Conservation (phyloP, 2,888 invertebrate species). For the Amitus sp. region DNA sequence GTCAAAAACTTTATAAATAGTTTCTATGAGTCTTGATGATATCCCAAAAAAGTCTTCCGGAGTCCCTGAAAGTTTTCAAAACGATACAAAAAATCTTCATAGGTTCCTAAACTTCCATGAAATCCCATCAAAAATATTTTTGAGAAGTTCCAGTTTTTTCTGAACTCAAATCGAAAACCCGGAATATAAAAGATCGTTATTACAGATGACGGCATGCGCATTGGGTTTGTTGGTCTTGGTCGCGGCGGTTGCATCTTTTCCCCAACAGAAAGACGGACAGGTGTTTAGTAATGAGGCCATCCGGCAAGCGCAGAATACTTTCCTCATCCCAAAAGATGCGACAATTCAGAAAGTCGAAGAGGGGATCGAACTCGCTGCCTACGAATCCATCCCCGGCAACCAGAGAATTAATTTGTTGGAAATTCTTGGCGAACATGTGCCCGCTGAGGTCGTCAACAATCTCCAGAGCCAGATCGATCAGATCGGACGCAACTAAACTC, state of each 20-base stretch:
- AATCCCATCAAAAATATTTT: no score
- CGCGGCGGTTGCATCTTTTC: conserved; percentile 69
- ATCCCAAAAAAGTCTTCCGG: no score
- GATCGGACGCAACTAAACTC: conserved; percentile 77
- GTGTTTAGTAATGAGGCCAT: conserved; percentile 88
- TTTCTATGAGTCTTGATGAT: no score
- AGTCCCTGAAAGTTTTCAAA: no score
- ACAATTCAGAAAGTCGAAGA: conserved; percentile 89
- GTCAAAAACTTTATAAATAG: no score
- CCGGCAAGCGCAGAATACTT: conserved; percentile 86
- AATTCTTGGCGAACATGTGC: conserved; percentile 86
- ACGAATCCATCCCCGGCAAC: conserved; percentile 87
- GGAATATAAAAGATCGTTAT: no score
- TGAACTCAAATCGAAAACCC: no score
- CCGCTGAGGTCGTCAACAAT: conserved; percentile 88
- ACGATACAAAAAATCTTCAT: no score
- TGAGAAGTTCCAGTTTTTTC: no score
- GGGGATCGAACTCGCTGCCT: conserved; percentile 86
- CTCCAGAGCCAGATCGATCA: conserved; percentile 86
- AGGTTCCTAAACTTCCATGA: no score
- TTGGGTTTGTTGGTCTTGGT: conserved; percentile 64
- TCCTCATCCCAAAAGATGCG: conserved; percentile 86
- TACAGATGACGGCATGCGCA: conserved; percentile 57
- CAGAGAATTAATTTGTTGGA: conserved; percentile 86
- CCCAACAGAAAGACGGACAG: conserved; percentile 80